These are phyloP conservation scores for Gasterosteus aculeatus DNA, from an alignment of 2,113 vertebrate species.

Conservation along the genomic window DNA sequence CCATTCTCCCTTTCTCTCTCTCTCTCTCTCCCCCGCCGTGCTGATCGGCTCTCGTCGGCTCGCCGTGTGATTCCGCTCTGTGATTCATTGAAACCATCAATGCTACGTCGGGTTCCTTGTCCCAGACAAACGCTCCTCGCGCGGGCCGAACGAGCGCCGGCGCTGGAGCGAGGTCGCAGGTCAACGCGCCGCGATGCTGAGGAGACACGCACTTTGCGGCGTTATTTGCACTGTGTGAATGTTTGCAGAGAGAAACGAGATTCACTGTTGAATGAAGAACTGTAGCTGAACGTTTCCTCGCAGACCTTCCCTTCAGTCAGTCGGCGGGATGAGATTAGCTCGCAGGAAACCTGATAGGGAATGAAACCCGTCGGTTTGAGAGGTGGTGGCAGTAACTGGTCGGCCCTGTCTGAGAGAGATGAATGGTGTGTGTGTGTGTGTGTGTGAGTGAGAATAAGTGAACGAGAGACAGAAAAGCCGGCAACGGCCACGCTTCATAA, in stretches of 20 bases:
- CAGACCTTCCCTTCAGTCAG: background rate
- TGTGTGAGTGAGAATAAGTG: constrained; percentile 6
- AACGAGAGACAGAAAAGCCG: background rate
- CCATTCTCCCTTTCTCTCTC: background rate
- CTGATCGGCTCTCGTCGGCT: constrained; percentile 39
- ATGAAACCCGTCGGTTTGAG: background rate
- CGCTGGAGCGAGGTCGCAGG: background rate
- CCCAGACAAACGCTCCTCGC: constrained; percentile 46
- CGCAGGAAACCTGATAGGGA: constrained; percentile 13
- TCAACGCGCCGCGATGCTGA: background rate
- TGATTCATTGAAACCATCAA: constrained; percentile 46
- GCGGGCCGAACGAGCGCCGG: too few relatives aligned
- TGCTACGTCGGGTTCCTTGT: constrained; percentile 28
- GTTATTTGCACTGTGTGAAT: background rate
- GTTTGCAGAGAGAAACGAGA: background rate
- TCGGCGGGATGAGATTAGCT: background rate
- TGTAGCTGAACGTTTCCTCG: background rate
- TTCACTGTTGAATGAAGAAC: background rate
- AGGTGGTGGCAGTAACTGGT: constrained; percentile 40
- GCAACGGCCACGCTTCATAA: constrained; percentile 26
- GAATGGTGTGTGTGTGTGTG: constrained; percentile 1
- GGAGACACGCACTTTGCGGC: background rate
- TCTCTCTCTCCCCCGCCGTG: constrained; percentile 12
- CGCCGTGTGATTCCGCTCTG: background rate
- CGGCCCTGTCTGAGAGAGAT: constrained; percentile 25